Base-by-base conservation (phyloP, 2,113 vertebrate species). In the Perca schrenkii region DNA sequence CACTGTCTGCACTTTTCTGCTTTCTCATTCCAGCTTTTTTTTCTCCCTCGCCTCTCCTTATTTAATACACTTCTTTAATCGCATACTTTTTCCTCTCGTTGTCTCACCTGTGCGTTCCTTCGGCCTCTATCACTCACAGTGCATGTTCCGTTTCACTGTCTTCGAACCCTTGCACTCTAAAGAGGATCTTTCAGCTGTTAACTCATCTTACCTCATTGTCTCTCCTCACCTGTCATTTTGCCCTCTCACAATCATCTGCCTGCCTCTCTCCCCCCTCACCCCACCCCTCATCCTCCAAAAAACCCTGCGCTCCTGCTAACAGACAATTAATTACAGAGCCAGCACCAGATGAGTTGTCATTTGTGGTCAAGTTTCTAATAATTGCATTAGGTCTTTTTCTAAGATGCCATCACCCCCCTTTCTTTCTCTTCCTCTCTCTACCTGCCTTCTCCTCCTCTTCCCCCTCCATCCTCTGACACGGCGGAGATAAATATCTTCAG, bases 281-380 rank as follows among this genome's bases (percentile, higher is more conserved):
- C 64, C 64, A 14, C 54, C 75, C 34, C 72, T 68, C 72, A 65
- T 80, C 79, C 84, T 74, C 62, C 58, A 66, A 49, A 87, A 75
- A 69, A 43, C 82, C 57, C 68, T 7, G 52, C 60, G 68, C 78
- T 80, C 88, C 68, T 89, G 86, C 88, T 86, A 91, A 85, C 83
- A 88, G 88, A 90, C 87, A 93, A 95, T 95, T 95, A 94, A 95
- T 94, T 92, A 94, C 92, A 93, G 85, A 50, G 80, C 75, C 62
- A 31, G 89, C 73, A 34, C 79, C 72, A 90, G 90, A 94, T 86
- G 90, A 95, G 90, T 89, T 94, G 92, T 91, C 89, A 94, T 94
- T 91, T 92, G 90, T 87, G 89, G 86, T 95, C 85, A 92, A 90
- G 88, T 94, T 94, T 94, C 89, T 91, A 94, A 94, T 95, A 94